Evolutionary conservation across 2,113 vertebrate genomes (phyloP).

Genomic region (Pagrus major): DNA sequence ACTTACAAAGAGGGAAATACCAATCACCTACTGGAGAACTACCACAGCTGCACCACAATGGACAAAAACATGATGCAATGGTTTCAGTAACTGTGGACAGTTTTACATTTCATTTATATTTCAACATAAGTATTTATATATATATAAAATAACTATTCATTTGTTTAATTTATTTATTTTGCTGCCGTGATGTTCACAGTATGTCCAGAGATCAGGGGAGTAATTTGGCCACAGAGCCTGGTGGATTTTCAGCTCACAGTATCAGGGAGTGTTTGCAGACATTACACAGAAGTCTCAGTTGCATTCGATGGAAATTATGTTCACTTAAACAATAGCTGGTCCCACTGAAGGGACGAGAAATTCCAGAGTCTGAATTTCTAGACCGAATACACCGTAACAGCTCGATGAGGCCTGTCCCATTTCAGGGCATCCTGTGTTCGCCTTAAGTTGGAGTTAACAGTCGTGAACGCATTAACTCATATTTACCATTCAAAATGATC

Average conservation of each 20-base stretch:
- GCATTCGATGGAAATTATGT: constrained; percentile 17
- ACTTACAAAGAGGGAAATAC: constrained; percentile 6
- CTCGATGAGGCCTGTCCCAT: neutral
- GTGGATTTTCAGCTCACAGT: neutral
- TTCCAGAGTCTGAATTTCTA: constrained; percentile 27
- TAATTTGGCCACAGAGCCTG: neutral
- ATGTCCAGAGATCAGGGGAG: neutral
- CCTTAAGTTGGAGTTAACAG: neutral
- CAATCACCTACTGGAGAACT: neutral
- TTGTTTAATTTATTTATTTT: neutral
- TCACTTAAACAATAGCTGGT: constrained; percentile 31
- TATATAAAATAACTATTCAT: neutral
- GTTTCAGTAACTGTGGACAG: constrained; percentile 9
- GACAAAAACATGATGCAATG: constrained; percentile 42
- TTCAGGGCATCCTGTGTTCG: neutral
- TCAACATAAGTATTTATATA: too few species aligned
- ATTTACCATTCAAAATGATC: neutral
- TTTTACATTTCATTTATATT: constrained; percentile 22
- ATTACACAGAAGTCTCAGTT: constrained; percentile 15
- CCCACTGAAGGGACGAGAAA: constrained; percentile 15
- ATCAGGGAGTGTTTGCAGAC: constrained; percentile 20
- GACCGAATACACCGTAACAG: neutral
- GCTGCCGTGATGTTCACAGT: neutral
- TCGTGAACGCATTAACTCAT: neutral
- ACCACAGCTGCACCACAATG: constrained; percentile 13